phyloP scores from a whole-genome alignment of 2,113 vertebrate genomes.

The Apteryx owenii region DNA sequence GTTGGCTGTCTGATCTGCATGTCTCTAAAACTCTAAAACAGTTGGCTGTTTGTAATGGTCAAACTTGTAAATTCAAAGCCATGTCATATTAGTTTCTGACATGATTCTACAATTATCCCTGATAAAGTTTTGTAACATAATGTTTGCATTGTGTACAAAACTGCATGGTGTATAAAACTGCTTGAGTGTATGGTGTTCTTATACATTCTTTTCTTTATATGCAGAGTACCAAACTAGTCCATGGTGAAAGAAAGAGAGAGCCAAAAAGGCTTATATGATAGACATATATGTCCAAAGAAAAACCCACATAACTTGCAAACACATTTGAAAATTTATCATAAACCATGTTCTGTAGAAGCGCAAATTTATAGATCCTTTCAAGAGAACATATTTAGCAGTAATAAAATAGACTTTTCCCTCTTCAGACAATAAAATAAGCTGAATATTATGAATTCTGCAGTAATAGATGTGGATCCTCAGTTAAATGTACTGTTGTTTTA shows the following conservation, averaged over 20 bases:
- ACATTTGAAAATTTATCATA: neutral
- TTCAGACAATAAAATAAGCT: neutral
- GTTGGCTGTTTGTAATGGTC: neutral
- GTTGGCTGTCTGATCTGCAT: neutral
- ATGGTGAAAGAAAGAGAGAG: neutral
- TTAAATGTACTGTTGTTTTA: neutral
- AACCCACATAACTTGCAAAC: neutral
- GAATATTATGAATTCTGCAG: neutral
- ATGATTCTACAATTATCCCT: neutral
- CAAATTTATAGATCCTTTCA: neutral
- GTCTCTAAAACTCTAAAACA: neutral
- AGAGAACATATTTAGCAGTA: neutral
- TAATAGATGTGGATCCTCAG: neutral
- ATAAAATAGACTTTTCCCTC: neutral
- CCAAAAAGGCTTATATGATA: neutral
- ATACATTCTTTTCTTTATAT: neutral
- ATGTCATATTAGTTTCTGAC: neutral
- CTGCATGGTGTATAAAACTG: neutral
- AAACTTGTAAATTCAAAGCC: neutral
- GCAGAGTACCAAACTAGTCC: neutral
- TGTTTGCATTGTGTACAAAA: neutral
- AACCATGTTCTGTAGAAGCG: neutral
- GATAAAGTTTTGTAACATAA: neutral
- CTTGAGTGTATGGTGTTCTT: neutral
- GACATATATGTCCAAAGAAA: neutral